Base-by-base conservation (phyloP, 2,888 invertebrate genomes). In the Bugulina stolonifera region DNA sequence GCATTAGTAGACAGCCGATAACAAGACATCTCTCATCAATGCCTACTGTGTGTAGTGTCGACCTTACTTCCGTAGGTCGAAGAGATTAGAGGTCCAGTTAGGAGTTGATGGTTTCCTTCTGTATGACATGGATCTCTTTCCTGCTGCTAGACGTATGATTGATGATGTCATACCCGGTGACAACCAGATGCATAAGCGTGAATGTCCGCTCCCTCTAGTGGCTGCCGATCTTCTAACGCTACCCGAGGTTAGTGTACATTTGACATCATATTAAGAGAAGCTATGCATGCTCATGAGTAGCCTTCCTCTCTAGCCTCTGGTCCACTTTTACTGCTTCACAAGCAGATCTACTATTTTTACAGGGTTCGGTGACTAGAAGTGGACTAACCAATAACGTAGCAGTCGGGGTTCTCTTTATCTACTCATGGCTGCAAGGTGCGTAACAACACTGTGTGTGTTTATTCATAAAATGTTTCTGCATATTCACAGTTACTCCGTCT, bases 91-190 rank as follows among this genome's bases (percentile, higher is more conserved):
- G 76, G 81, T 80, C 5, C 76, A 78, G 35, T 83, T 82, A 69
- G 83, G 90, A 0, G 88, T 89, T 0, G 90, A 90, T 79, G 90
- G 90, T 0, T 90, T 90, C 77, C 87, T 90, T 87, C 88, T 90
- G 2, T 90, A 89, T 75, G 90, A 91, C 79, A 81, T 88, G 0
- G 85, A 88, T 54, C 83, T 90, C 1, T 88, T 90, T 22, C 87
- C 88, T 35, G 73, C 82, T 52, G 82, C 81, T 69, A 77, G 76
- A 71, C 75, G 80, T 71, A 79, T 82, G 69, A 74, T 75, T 72
- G 72, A 76, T 34, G 34, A 35, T 27, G 34, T 35, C 10, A 23
- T 57, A n/a, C 73, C 73, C 0, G 82, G 82, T 0, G 85, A 85
- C 0, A 89, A 89, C 80, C 89, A 89, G 81, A 85, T 89, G 54